Percentiles rank a stretch among this genome's conserved stretches.
Evolutionary conservation across 2,113 vertebrate genomes (phyloP).

Genomic region (Psittacula cyanocephala): DNA sequence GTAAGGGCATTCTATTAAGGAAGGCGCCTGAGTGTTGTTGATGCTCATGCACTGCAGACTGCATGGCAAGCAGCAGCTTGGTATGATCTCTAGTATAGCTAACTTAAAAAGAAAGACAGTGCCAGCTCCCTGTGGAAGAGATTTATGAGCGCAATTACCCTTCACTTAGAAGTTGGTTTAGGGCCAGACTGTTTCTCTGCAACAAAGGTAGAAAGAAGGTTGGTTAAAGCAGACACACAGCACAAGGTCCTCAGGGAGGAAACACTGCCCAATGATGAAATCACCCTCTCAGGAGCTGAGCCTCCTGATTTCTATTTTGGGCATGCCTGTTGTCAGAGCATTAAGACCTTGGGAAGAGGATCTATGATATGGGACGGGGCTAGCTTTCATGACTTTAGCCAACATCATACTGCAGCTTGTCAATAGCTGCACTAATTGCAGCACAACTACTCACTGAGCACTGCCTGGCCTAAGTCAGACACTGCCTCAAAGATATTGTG

Average conservation of each 20-base stretch:
- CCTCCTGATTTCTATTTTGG: neutral
- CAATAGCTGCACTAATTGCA: neutral
- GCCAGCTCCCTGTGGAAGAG: neutral
- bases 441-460: neutral
- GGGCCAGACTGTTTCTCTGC: neutral
- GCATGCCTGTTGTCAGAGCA: neutral
- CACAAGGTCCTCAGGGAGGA: neutral
- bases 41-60: neutral
- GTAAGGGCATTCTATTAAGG: neutral
- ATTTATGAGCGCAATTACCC: neutral
- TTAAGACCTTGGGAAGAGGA: neutral
- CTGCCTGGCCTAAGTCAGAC: neutral
- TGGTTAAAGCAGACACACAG: neutral
- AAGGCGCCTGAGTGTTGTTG: neutral
- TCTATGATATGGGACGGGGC: accelerated
- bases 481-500: neutral
- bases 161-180: neutral
- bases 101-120: neutral
- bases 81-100: neutral
- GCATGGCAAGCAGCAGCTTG: neutral
- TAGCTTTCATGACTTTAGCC: neutral
- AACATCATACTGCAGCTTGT: neutral
- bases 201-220: neutral
- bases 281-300: neutral
- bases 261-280: neutral